Conservation (phyloP, 2,113 vertebrate genomes). For the Lonchura striata region DNA sequence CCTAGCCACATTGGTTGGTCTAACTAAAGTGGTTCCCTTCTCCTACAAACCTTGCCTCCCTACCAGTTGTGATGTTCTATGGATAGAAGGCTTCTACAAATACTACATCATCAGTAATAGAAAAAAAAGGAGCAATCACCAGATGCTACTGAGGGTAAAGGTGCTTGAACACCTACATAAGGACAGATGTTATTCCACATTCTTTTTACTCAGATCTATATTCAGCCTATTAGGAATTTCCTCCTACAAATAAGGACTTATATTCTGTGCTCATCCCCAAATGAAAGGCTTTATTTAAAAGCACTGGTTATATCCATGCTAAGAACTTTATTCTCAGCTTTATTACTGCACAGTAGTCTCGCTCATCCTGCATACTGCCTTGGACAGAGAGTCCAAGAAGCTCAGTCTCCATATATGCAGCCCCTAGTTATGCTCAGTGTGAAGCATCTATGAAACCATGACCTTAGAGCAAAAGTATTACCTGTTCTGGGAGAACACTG, state of each 20-base stretch:
- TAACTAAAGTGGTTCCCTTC: neutral
- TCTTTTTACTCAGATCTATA: neutral
- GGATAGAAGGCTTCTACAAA: neutral
- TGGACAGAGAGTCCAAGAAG: neutral
- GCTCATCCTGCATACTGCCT: neutral
- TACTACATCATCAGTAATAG: fast-evolving
- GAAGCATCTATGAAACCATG: neutral
- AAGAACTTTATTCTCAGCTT: neutral
- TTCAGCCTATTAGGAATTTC: neutral
- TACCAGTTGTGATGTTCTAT: neutral
- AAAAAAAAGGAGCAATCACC: neutral
- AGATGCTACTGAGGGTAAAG: neutral
- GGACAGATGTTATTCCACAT: neutral
- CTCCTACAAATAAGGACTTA: neutral
- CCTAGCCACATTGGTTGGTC: neutral
- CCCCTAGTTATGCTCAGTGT: neutral
- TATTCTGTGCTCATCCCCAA: neutral
- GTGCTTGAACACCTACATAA: neutral
- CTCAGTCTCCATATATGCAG: neutral
- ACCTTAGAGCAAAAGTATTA: neutral
- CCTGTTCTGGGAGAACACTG: neutral
- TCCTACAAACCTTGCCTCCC: neutral
- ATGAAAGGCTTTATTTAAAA: neutral
- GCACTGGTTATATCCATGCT: neutral
- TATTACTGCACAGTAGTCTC: neutral